Conservation (phyloP, 1,140 invertebrate genomes). For the Tetramorium simillimum region DNA sequence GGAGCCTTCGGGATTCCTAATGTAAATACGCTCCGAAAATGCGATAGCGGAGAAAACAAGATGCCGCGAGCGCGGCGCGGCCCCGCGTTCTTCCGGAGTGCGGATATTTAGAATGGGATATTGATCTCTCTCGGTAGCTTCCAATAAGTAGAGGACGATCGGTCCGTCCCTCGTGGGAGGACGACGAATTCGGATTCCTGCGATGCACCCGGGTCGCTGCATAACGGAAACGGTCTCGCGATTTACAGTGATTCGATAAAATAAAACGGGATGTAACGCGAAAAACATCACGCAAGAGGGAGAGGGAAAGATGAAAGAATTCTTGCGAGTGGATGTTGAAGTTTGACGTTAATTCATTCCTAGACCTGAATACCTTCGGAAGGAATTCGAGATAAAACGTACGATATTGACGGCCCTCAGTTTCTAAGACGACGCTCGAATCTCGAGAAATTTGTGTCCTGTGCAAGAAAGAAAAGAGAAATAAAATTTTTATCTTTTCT, state of each 20-base stretch:
- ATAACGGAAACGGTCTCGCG: conserved; percentile 31
- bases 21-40: conserved; percentile 37
- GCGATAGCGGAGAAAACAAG: conserved; percentile 24
- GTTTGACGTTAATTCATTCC: conserved; percentile 4
- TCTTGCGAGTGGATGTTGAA: not conserved
- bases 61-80: not conserved
- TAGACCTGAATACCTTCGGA: not conserved
- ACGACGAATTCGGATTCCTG: conserved; percentile 41
- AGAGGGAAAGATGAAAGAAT: not conserved
- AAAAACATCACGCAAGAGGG: not conserved
- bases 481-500: not conserved
- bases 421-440: not conserved
- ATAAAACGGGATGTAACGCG: not conserved
- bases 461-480: not conserved
- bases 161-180: not conserved
- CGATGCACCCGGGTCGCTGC: conserved; percentile 3
- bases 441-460: not conserved
- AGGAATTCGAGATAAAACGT: not conserved
- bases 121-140: conserved; percentile 36
- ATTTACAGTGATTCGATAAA: conserved; percentile 2
- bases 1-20: conserved; percentile 16
- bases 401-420: not conserved
- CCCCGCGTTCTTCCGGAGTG: not conserved
- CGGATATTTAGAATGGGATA: conserved; percentile 36
- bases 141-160: not conserved